These are phyloP conservation scores for Dichetophora obliterata DNA, from an alignment of 2,888 invertebrate species.

Conservation along the genomic window DNA sequence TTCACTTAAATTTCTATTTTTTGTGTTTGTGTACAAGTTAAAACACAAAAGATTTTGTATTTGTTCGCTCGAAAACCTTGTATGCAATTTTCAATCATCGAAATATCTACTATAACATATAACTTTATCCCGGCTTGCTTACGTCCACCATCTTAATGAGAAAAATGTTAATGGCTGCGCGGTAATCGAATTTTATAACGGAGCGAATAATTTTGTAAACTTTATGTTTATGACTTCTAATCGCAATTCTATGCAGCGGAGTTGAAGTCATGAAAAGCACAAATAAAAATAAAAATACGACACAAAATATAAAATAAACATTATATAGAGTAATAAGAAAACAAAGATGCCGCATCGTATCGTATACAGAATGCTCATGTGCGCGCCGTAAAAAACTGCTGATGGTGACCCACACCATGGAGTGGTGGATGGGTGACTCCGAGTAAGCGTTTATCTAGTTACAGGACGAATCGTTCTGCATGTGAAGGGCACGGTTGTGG, in stretches of 20 bases:
- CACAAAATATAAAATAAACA: constrained; percentile 53
- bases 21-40: not conserved
- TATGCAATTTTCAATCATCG: constrained; percentile 37
- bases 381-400: constrained; percentile 52
- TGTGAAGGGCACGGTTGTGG: constrained; percentile 4
- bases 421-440: not conserved
- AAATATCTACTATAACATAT: constrained; percentile 41
- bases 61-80: not conserved
- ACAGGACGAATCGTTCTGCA: constrained; percentile 23
- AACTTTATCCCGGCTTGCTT: not conserved
- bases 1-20: not conserved
- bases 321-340: constrained; percentile 53
- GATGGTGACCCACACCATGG: constrained; percentile 49
- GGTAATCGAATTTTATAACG: constrained; percentile 47
- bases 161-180: constrained; percentile 41
- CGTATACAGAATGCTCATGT: constrained; percentile 43
- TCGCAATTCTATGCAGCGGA: constrained; percentile 48
- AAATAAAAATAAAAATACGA: constrained; percentile 51
- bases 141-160: constrained; percentile 11
- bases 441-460: constrained; percentile 35
- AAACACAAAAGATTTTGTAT: not conserved
- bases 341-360: constrained; percentile 44
- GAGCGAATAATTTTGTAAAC: constrained; percentile 44
- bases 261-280: constrained; percentile 47
- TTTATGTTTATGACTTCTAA: constrained; percentile 49